phyloP scores from a whole-genome alignment of 2,113 vertebrate species.

The Scartelaos histophorus region DNA sequence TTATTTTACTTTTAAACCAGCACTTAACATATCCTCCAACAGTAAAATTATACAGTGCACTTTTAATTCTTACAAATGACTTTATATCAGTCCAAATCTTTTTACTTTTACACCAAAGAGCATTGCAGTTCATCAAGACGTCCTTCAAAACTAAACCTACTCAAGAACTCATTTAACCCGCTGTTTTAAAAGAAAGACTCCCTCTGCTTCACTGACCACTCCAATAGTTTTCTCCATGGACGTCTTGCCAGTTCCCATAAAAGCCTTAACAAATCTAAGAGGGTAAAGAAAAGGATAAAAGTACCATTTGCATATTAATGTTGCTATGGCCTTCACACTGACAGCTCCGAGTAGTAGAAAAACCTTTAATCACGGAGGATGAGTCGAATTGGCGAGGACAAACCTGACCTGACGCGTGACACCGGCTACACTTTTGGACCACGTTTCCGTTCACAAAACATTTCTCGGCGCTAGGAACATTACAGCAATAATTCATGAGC shows the following conservation, averaged over 20 bases:
- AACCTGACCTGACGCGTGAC: slow-evolving; percentile 15
- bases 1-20: too few species aligned
- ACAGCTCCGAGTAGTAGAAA: slow-evolving; percentile 12
- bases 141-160: not conserved
- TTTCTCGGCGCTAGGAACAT: not conserved
- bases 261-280: slow-evolving; percentile 13
- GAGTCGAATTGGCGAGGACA: slow-evolving; percentile 8
- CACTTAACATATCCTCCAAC: too few species aligned
- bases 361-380: slow-evolving; percentile 22
- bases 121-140: not conserved
- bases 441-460: not conserved
- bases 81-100: not conserved
- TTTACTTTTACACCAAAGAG: not conserved
- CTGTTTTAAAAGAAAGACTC: not conserved
- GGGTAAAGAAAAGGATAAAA: slow-evolving; percentile 23
- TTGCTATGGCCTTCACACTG: slow-evolving; percentile 22
- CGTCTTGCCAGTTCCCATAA: not conserved
- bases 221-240: not conserved
- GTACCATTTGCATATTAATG: slow-evolving; percentile 22
- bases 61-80: not conserved
- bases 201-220: not conserved
- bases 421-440: not conserved
- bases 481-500: not conserved
- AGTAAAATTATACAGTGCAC: too few species aligned
- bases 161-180: not conserved